Percentiles rank a stretch among this genome's conserved stretches.
phyloP scores from a whole-genome alignment of 2,888 invertebrate species.

The Papilio protenor region DNA sequence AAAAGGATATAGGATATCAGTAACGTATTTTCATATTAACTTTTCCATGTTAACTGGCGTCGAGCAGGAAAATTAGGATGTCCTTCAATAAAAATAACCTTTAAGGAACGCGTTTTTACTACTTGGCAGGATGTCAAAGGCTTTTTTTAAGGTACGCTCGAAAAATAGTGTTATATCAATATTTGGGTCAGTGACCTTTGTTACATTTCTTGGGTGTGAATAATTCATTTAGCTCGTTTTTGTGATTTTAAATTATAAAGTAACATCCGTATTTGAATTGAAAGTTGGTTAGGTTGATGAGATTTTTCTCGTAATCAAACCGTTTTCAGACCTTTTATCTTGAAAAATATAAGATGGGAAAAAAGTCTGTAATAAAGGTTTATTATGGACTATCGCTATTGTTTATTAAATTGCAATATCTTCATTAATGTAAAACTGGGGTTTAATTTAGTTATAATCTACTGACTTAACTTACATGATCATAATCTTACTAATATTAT shows the following conservation, averaged over 20 bases:
- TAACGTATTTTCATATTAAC: neutral
- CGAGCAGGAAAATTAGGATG: conserved; percentile 10
- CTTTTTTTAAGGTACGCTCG: conserved; percentile 32
- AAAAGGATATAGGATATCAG: too few species aligned
- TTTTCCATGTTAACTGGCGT: neutral
- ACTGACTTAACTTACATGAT: too few species aligned
- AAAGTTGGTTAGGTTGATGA: neutral
- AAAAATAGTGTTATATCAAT: conserved; percentile 15
- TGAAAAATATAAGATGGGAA: neutral
- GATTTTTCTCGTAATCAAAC: neutral
- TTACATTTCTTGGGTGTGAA: neutral
- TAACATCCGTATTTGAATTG: neutral
- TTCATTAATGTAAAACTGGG: too few species aligned
- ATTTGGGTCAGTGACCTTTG: conserved; percentile 24
- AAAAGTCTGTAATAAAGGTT: neutral
- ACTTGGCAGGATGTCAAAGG: conserved; percentile 38
- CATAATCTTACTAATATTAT: too few species aligned
- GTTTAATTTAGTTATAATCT: too few species aligned
- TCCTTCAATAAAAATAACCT: conserved; percentile 23
- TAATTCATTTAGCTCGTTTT: neutral
- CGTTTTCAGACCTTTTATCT: neutral
- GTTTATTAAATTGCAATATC: too few species aligned
- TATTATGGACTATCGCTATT: too few species aligned
- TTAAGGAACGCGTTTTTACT: conserved; percentile 28
- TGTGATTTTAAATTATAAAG: neutral